Base-by-base conservation (phyloP, 2,888 invertebrate species). In the Smittia aterrima region DNA sequence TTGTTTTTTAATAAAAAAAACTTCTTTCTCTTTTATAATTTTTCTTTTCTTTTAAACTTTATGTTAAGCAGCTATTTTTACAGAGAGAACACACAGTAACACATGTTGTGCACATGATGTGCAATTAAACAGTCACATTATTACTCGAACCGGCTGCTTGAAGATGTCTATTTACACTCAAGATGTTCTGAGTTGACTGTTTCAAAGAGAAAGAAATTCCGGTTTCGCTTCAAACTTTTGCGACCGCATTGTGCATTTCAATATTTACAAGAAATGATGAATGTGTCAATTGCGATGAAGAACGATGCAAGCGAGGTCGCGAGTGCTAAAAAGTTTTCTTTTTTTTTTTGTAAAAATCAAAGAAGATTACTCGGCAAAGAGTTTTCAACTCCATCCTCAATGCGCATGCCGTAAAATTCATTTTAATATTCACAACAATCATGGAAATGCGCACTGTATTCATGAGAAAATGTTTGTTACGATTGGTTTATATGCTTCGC, bases 81-180 rank as follows among this genome's bases (percentile, higher is more conserved):
- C 32, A 6, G 32, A 32, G 32, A 32, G 9, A 47, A 47, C n/a
- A 11, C 47, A 47, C 47, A 47, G 16, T 6, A 58, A 9, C 58
- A 58, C 58, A 58, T 22, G 58, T 9, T 58, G 47, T 22, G 58
- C 58, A 58, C 58, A 58, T 58, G 24, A 58, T 22, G 13, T 58
- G 24, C 22, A 58, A 58, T 58, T 58, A 58, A 58, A 58, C 24
- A 58, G 58, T 58, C 58, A 58, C 22, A 58, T 58, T n/a, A 53
- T 16, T 58, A 58, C 24, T 58, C 3, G 11, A 58, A 58, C 22
- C 24, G 58, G 58, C 58, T 58, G 58, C 58, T 24, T 24, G 20
- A 20, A 6, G 24, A 24, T 22, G 22, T n/a, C 18, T 58, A 22
- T 58, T 58, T 58, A 24, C 24, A 22, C 24, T 58, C 24, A 58